Evolutionary conservation across 2,888 invertebrate species (phyloP).

Genomic region (Agrotis puta): DNA sequence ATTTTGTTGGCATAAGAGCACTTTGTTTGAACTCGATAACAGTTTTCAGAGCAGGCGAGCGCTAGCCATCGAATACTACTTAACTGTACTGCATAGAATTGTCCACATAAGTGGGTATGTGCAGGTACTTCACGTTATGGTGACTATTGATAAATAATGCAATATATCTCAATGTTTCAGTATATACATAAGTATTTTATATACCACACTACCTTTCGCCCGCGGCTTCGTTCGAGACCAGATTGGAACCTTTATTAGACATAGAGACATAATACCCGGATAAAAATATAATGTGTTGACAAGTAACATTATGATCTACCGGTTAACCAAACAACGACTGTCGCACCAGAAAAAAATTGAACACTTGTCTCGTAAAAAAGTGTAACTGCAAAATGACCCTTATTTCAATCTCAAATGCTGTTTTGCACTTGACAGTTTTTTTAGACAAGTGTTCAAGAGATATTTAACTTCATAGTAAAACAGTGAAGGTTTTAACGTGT

Average conservation of each 20-base stretch:
- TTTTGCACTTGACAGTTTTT: no score
- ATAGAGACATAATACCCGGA: not conserved
- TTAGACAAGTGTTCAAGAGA: no score
- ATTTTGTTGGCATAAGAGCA: conserved; percentile 62
- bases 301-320: no score
- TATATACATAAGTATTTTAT: not conserved
- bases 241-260: not conserved
- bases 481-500: not conserved
- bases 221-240: not conserved
- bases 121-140: not conserved
- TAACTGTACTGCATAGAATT: no score
- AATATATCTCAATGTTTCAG: not conserved
- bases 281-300: no score
- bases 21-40: conserved; percentile 62
- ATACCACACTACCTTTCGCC: not conserved
- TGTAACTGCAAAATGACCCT: no score
- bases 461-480: no score
- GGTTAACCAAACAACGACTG: no score
- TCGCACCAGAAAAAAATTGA: no score
- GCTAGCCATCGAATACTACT: conserved; percentile 17
- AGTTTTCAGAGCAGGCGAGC: conserved; percentile 44
- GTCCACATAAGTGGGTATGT: not conserved
- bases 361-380: no score
- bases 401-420: no score
- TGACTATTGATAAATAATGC: not conserved